Evolutionary conservation across 2,888 invertebrate genomes (phyloP), one percentile per base, ranked within the genome.

Genomic region (Slavum lentiscoides): DNA sequence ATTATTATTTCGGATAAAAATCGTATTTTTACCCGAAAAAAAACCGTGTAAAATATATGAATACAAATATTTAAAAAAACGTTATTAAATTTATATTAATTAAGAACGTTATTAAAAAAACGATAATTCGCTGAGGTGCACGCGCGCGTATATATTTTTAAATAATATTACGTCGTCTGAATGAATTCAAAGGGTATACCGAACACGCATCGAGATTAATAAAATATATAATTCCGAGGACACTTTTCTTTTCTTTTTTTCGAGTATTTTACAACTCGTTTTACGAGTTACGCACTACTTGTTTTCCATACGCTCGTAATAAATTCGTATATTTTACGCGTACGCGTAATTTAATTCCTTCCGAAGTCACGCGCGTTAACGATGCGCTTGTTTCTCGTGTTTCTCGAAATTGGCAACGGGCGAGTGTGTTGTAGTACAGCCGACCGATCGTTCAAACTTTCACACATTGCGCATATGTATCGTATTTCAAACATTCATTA

Each of bases 401-500:
- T 64, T 55, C 30, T 11, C 37, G 15, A 53, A 74, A 74, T 74
- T 55, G 74, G 53, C 64, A 64, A 74, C 53, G 37, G n/a, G 53
- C 17, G 21, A 30, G 30, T 2, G 30, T 30, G 30, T 30, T 2
- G 1, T 30, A 43, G 43, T 43, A 43, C 43, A 2, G 30, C 43
- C 8, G 43, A 43, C 37, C 37, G 53, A 74, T 74, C 74, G 30
- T 74, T 74, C 55, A 64, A 21, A 74, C 30, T 64, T 43, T 43
- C 9, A 30, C 30, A 30, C 30, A 23, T n/a, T n/a, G 8, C 53
- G 30, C 4, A 43, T 64, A 74, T 43, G 43, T 43, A 6, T 64
- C 64, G 64, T 74, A 55, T 64, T 74, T 74, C 53, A 64, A 64
- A 74, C 74, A 64, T 74, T 64, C 37, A 21, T 73, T 64, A 21